These are phyloP conservation scores for Hirtodrosophila trivittata DNA, from an alignment of 2,888 invertebrate species.

Conservation along the genomic window DNA sequence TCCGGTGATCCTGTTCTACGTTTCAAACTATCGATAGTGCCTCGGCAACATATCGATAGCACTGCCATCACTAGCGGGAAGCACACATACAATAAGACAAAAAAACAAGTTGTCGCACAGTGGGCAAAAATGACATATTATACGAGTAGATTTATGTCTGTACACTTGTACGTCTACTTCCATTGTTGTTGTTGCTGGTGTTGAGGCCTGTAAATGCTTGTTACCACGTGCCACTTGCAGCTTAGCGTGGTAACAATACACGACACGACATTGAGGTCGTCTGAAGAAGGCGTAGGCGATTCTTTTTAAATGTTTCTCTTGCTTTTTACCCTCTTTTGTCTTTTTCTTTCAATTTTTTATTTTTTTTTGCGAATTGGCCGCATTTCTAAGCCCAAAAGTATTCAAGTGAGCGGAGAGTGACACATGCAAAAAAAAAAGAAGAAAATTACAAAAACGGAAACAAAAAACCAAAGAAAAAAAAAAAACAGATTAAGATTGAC, in stretches of 20 bases:
- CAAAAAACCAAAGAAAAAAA: constrained; percentile 13
- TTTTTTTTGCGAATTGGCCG: constrained; percentile 41
- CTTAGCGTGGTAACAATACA: constrained; percentile 49
- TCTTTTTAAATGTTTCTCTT: background rate
- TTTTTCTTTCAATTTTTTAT: background rate
- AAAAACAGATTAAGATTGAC: constrained; percentile 34
- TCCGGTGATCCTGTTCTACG: too few relatives aligned
- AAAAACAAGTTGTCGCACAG: constrained; percentile 66
- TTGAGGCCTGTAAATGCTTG: constrained; percentile 10
- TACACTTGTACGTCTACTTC: constrained; percentile 5
- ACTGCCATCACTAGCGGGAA: too few relatives aligned
- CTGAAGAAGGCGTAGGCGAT: constrained; percentile 41
- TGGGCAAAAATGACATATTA: constrained; percentile 34
- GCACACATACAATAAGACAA: constrained; percentile 12
- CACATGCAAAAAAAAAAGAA: constrained; percentile 44
- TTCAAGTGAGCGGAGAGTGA: constrained; percentile 39
- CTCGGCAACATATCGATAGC: too few relatives aligned
- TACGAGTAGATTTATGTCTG: background rate
- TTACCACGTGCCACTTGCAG: constrained; percentile 66
- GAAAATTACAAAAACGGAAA: constrained; percentile 20
- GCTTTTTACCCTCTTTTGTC: constrained; percentile 7
- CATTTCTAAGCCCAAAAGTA: constrained; percentile 46
- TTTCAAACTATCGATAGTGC: too few relatives aligned
- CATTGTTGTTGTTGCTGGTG: constrained; percentile 27
- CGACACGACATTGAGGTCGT: constrained; percentile 45